Evolutionary conservation across 2,888 invertebrate genomes (phyloP).

Genomic region (Parnassius mnemosyne): DNA sequence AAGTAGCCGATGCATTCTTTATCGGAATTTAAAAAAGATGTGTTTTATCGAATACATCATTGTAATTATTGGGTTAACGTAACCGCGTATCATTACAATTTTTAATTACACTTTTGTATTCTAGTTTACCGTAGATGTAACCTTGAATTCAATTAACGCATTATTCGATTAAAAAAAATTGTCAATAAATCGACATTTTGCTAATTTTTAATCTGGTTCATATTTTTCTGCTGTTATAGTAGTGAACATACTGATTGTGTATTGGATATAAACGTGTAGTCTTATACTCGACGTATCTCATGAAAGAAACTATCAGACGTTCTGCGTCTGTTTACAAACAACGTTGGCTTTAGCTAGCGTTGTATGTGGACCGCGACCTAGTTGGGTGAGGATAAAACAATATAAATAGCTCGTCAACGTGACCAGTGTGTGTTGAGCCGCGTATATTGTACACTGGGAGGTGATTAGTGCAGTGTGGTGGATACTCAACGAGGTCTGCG

Average conservation of each 20-base stretch:
- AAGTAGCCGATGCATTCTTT: constrained; percentile 13
- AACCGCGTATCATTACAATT: no score
- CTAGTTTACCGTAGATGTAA: no score
- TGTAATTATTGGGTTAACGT: no score
- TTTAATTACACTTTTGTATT: no score
- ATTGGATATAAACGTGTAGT: constrained; percentile 6
- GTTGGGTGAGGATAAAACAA: constrained; percentile 80
- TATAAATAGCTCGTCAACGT: constrained; percentile 78
- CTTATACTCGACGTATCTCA: constrained; percentile 1
- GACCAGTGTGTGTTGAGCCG: constrained; percentile 48
- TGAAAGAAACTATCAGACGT: constrained; percentile 2
- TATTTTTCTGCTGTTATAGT: no score
- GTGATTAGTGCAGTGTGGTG: constrained; percentile 37
- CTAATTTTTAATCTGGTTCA: no score
- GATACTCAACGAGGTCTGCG: constrained; percentile 37
- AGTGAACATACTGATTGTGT: no score
- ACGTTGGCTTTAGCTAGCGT: constrained; percentile 58
- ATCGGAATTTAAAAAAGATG: constrained; percentile 8
- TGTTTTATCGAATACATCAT: no score
- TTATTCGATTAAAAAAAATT: no score
- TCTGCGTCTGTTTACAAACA: constrained; percentile 52
- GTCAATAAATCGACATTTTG: no score
- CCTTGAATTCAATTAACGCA: no score
- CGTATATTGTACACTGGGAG: constrained; percentile 33
- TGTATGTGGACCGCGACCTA: constrained; percentile 76